These are phyloP conservation scores for Plecturocebus donacophilus DNA, from an alignment of 2,113 vertebrate genomes.

Conservation along the genomic window DNA sequence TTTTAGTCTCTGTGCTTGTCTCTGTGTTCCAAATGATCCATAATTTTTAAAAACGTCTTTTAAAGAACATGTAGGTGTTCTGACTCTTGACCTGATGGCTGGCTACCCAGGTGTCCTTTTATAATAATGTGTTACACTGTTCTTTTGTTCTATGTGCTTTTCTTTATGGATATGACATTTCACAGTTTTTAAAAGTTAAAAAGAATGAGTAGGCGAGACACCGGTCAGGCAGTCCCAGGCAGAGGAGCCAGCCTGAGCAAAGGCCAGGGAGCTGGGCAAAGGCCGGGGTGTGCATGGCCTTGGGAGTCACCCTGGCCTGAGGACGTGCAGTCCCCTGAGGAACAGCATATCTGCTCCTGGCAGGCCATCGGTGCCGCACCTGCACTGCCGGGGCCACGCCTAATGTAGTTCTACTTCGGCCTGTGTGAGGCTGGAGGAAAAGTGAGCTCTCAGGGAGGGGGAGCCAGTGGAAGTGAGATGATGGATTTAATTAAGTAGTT, in stretches of 20 bases:
- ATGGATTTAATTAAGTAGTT: neutral
- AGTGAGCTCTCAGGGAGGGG: neutral
- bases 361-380: too few species aligned
- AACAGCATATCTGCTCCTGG: too few species aligned
- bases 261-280: neutral
- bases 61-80: neutral
- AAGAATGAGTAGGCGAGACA: neutral
- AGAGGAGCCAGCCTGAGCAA: neutral
- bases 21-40: neutral
- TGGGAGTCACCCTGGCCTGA: neutral
- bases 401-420: too few species aligned
- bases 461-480: neutral
- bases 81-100: neutral
- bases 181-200: slow-evolving; percentile 4
- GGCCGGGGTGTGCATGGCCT: neutral
- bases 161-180: slow-evolving; percentile 24
- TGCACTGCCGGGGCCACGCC: neutral
- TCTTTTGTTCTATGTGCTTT: neutral
- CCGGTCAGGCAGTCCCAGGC: neutral
- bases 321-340: neutral
- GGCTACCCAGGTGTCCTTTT: neutral
- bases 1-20: slow-evolving; percentile 8
- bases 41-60: neutral
- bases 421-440: neutral
- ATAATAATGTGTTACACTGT: neutral